These are phyloP conservation scores for Alca torda DNA, from an alignment of 2,797 vertebrate species.

Conservation along the genomic window DNA sequence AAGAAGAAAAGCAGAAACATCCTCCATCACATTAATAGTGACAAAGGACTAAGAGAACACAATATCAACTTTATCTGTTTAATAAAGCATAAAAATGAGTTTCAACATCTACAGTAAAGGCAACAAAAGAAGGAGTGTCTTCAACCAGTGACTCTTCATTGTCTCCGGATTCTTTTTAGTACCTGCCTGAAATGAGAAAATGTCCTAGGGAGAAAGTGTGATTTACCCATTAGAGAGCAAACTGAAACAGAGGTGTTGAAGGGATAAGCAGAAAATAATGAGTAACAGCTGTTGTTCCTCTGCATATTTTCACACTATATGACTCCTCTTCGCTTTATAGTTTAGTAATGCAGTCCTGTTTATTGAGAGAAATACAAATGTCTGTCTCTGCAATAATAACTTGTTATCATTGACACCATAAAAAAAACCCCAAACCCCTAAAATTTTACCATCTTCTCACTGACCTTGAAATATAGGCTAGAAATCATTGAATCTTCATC, in stretches of 20 bases:
- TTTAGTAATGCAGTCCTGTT: background rate
- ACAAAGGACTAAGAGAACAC: background rate
- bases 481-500: background rate
- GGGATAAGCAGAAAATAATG: slow-evolving; percentile 45
- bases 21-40: background rate
- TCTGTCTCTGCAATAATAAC: background rate
- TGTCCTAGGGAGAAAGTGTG: slow-evolving; percentile 37
- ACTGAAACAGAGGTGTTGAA: slow-evolving; percentile 60
- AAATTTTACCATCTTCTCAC: background rate
- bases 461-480: background rate
- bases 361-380: background rate
- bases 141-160: background rate
- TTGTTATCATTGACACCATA: background rate
- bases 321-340: background rate
- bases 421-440: background rate
- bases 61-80: background rate
- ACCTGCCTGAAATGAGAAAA: slow-evolving; percentile 34
- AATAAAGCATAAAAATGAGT: background rate
- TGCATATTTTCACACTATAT: slow-evolving; percentile 24
- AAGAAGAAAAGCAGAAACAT: slow-evolving; percentile 2
- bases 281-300: slow-evolving; percentile 56
- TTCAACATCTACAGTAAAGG: background rate
- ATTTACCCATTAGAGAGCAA: slow-evolving; percentile 59
- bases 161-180: background rate
- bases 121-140: background rate